Base-by-base conservation (phyloP, 2,888 invertebrate species). In the Ptychoptera albimana region DNA sequence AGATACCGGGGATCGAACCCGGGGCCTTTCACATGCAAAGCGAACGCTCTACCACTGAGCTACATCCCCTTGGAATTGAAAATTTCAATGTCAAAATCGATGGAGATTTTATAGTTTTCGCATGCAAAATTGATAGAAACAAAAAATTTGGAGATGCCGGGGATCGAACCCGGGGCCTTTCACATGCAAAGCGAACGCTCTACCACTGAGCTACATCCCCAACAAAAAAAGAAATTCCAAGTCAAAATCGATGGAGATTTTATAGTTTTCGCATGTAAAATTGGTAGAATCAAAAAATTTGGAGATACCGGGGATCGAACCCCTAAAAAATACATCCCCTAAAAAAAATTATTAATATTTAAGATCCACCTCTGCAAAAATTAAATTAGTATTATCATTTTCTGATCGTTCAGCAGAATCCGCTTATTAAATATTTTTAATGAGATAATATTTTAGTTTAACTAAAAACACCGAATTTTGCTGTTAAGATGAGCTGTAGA, bases 21-120 rank as follows among this genome's bases (percentile, higher is more conserved):
- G 84, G 87, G 88, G 83, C 88, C 87, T 88, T 87, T 87, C 87
- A 86, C 88, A 88, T 88, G 88, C 88, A 87, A 88, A 88, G 88
- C 88, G 87, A 88, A 86, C 87, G 88, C 88, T 88, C 88, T 88
- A 88, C 88, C 88, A 87, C 86, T 88, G 88, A 88, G 88, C 88
- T 88, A 88, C 85, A 87, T 85, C 88, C 76, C 75, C 75, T 42
- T n/a, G n/a, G n/a, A n/a, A n/a, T n/a, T n/a, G n/a, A n/a, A n/a
- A n/a, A n/a, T n/a, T n/a, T n/a, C n/a, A n/a, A n/a, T n/a, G n/a
- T n/a, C n/a, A n/a, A n/a, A n/a, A n/a, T n/a, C n/a, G n/a, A n/a
- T n/a, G n/a, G n/a, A n/a, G n/a, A n/a, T n/a, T n/a, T n/a, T n/a
- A n/a, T n/a, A n/a, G n/a, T n/a, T n/a, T n/a, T n/a, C n/a, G n/a